Evolutionary conservation across 2,888 invertebrate species (phyloP), one percentile per base, ranked within the genome.

Genomic region (Coelinius sp.): DNA sequence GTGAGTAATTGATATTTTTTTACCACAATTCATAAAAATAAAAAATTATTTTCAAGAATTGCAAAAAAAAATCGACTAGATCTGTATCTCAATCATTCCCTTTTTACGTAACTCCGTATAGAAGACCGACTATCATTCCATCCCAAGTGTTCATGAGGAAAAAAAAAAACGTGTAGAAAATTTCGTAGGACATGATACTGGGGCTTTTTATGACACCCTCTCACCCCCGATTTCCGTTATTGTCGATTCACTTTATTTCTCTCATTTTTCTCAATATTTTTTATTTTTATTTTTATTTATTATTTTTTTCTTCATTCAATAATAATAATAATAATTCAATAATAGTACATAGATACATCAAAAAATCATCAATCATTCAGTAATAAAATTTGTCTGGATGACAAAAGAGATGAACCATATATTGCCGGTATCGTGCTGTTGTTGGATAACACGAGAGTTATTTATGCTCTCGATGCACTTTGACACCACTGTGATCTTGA

Each of bases 401-500:
- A 27, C 25, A 25, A 4, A 25, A 24, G 35, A 14, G 31, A 14
- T 27, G 27, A 27, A 53, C 25, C 20, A 49, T 20, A 20, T 8
- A 17, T 20, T 14, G 46, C 3, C 20, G 20, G 5, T 17, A 20
- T 41, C 2, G n/a, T 49, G 8, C 17, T 17, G 44, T 44, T 44
- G 44, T 44, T 6, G 20, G 8, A 49, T 8, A 17, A 31, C 31
- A 49, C 20, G 46, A 17, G 46, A 49, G 46, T 49, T 49, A 49
- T 49, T 49, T 49, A 49, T 49, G 46, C 46, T 14, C 20, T 49
- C 46, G 20, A 49, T 49, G 46, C 46, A 49, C 46, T 49, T 49
- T 49, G 46, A 49, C 46, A 49, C 46, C 1, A 8, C 17, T n/a
- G 41, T 41, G 41, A 41, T 41, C 41, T 41, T 41, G n/a, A 41